phyloP scores from a whole-genome alignment of 1,140 invertebrate genomes.

The Meteorus sp. region DNA sequence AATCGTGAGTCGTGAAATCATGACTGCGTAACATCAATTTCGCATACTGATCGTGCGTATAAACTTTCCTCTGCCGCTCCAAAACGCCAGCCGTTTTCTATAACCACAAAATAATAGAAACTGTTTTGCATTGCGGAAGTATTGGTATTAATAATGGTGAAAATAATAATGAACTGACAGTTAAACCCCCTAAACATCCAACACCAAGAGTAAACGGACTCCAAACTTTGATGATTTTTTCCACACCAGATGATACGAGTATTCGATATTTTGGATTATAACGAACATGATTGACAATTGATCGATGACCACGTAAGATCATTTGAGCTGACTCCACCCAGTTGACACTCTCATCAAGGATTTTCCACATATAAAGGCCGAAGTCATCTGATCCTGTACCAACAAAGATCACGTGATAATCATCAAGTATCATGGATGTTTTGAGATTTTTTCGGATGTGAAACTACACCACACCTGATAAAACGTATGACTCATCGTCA shows the following conservation, averaged over 20 bases:
- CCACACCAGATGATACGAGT: constrained; percentile 91
- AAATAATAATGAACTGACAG: constrained; percentile 35
- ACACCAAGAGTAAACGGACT: constrained; percentile 51
- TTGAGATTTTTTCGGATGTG: background rate
- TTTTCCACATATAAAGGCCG: constrained; percentile 92
- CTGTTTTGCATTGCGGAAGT: constrained; percentile 1
- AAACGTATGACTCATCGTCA: constrained; percentile 81
- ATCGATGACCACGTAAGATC: constrained; percentile 86
- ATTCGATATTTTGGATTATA: constrained; percentile 84
- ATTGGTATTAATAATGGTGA: background rate
- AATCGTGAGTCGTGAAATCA: constrained; percentile 76
- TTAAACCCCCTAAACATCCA: constrained; percentile 49
- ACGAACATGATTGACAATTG: constrained; percentile 94
- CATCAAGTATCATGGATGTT: background rate
- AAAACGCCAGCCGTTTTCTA: constrained; percentile 49
- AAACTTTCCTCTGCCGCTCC: constrained; percentile 75
- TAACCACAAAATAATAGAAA: constrained; percentile 12
- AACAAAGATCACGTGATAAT: constrained; percentile 9
- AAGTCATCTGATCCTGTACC: constrained; percentile 88
- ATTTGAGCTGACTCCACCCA: constrained; percentile 75
- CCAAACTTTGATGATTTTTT: constrained; percentile 89
- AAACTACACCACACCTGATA: constrained; percentile 64
- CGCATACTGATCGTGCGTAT: constrained; percentile 85
- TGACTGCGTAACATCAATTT: constrained; percentile 78
- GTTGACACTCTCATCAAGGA: constrained; percentile 67